Evolutionary conservation across 2,888 invertebrate genomes (phyloP), one percentile per base, ranked within the genome.

Genomic region (Galerucella pusilla): DNA sequence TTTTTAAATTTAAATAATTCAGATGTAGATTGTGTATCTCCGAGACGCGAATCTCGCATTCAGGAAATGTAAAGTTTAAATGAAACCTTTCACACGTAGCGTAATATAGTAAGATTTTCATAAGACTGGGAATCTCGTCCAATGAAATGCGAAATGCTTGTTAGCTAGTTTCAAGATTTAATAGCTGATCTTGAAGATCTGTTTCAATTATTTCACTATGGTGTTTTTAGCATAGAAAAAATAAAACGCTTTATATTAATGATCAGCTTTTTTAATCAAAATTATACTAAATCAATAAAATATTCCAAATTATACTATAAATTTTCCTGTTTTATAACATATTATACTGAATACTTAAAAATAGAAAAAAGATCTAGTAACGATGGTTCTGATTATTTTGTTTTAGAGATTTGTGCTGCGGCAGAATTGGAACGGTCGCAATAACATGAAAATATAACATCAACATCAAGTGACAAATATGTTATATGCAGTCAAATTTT

Each of bases 261-360:
- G 68, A 71, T 75, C 73, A 77, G 71, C 69, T 78, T 79, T 77
- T 79, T 77, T 78, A 78, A 78, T 79, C 75, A 77, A 78, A 77
- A 75, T 78, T 78, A 78, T 73, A 68, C 71, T 75, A 79, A 75
- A 69, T 71, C 68, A 77, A 79, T 74, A 49, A 72, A 71, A 49
- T 70, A 52, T 28, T 61, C 20, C 14, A 57, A 68, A 70, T 14
- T 28, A 12, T 12, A 49, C 14, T 42, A 42, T 42, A 0, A 42
- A 42, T 42, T 42, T 42, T 42, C 9, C 35, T 7, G 35, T 42
- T 42, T 42, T 9, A 42, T 42, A 42, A 49, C 14, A 49, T 49
- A 20, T 20, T 20, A 12, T 52, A 52, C 52, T 52, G 52, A n/a
- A 49, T 11, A 14, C 49, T 14, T 49, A 49, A 49, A 20, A 49